A percentile compares a stretch with the other conserved stretches of the same genome.
Conservation (phyloP, 23 tunicate genomes). For the Halocynthia aurantium region DNA sequence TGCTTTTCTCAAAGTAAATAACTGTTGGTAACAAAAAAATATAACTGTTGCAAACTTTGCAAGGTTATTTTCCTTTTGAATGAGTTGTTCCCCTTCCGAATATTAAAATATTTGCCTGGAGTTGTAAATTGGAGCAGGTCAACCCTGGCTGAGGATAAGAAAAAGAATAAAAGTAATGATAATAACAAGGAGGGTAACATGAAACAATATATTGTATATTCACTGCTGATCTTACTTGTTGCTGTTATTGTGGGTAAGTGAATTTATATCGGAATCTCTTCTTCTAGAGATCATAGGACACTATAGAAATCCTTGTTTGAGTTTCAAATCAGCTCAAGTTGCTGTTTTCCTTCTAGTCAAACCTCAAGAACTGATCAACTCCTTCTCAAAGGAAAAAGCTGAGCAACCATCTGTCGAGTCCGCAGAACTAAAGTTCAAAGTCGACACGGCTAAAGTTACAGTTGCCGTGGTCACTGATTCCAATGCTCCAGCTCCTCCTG, state of each 20-base stretch:
- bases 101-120: too few relatives aligned
- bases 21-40: too few relatives aligned
- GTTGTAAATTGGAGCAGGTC: too few relatives aligned
- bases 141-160: too few relatives aligned
- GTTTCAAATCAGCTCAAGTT: not conserved
- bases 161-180: too few relatives aligned
- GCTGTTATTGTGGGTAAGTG: constrained; percentile 16
- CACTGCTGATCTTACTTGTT: not conserved
- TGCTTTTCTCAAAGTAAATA: too few relatives aligned
- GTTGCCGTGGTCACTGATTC: constrained; percentile 6
- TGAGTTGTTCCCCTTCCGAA: too few relatives aligned
- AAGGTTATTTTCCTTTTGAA: too few relatives aligned
- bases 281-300: not conserved
- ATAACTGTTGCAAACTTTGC: too few relatives aligned
- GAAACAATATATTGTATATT: too few relatives aligned
- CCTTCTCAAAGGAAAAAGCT: not conserved
- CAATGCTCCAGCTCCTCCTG: not conserved
- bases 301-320: not conserved
- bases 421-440: constrained; percentile 27
- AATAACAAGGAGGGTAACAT: too few relatives aligned
- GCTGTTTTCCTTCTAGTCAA: not conserved
- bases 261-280: not conserved
- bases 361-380: constrained; percentile 1
- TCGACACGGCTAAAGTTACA: constrained; percentile 52
- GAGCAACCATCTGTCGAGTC: constrained; percentile 2